Evolutionary conservation across 2,888 invertebrate genomes (phyloP), one percentile per base, ranked within the genome.

Genomic region (Frankliniella intonsa): DNA sequence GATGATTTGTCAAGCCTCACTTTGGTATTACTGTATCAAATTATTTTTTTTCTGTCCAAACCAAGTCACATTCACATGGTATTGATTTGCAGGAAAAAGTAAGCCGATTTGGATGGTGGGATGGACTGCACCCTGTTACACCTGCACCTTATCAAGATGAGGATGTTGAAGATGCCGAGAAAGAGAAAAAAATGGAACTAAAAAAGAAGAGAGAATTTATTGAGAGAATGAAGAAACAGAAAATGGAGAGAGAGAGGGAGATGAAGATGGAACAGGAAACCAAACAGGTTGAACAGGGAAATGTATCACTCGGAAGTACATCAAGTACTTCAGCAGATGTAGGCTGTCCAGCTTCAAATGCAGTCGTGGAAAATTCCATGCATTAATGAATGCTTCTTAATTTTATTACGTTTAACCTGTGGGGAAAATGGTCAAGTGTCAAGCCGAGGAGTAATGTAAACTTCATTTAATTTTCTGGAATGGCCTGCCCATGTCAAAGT

Each of bases 81-180:
- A 3, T 38, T 38, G 38, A 38, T 82, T 22, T 69, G 69, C 38
- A 80, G 81, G 81, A 84, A 79, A 83, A 83, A 82, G 83, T 83
- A 69, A 85, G 85, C 84, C 84, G 85, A 80, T 85, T 84, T 83
- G 86, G 86, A 51, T 86, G 86, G 86, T 85, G 86, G 85, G 85
- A 86, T 81, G 85, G 85, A 27, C 85, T 84, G 5, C 69, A 25
- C 12, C 69, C 69, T 22, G 69, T 76, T 12, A 76, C 69, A 12
- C 69, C 69, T 9, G 22, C 12, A 2, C 69, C 69, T 10, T 76
- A 76, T 10, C 83, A 82, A 80, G 82, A 83, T 50, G 82, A 82
- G 38, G 81, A 82, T 22, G 81, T 76, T 51, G 84, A 83, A 65
- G 84, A 84, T 38, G 81, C 83, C 25, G 84, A 85, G 49, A 83